Conservation (phyloP, 2,797 vertebrate genomes). For the Pogonophryne albipinna region DNA sequence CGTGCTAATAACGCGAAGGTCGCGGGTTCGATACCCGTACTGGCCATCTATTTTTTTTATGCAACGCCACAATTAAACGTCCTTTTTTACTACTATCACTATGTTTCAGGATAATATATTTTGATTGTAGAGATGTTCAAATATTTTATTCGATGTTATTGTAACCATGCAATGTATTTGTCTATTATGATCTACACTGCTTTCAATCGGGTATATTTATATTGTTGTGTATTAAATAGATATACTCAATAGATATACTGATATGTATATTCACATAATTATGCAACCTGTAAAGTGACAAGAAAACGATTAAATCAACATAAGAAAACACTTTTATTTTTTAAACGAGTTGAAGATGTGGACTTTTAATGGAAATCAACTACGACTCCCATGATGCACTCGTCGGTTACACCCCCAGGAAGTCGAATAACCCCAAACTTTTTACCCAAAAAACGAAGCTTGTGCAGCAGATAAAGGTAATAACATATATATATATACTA, state of each 20-base stretch:
- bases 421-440: slow-evolving; percentile 41
- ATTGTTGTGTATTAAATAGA: too few species aligned
- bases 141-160: too few species aligned
- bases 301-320: not conserved
- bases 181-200: too few species aligned
- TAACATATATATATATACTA: rapidly evolving
- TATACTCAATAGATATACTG: too few species aligned
- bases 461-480: slow-evolving; percentile 2
- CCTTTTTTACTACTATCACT: not conserved
- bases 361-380: slow-evolving; percentile 17
- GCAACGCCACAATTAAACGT: not conserved
- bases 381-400: slow-evolving; percentile 73
- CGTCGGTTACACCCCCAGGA: slow-evolving; percentile 19
- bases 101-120: too few species aligned
- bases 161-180: too few species aligned
- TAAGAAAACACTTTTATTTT: slow-evolving; percentile 2
- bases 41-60: not conserved
- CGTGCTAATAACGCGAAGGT: slow-evolving; percentile 84
- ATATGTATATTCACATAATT: too few species aligned
- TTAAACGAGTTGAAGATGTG: not conserved
- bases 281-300: not conserved
- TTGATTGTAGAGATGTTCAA: too few species aligned
- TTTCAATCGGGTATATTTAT: too few species aligned
- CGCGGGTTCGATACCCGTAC: slow-evolving; percentile 70
- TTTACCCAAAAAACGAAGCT: not conserved